Base-by-base conservation (phyloP, 2,888 invertebrate species). In the Caenorhabditis sp. region DNA sequence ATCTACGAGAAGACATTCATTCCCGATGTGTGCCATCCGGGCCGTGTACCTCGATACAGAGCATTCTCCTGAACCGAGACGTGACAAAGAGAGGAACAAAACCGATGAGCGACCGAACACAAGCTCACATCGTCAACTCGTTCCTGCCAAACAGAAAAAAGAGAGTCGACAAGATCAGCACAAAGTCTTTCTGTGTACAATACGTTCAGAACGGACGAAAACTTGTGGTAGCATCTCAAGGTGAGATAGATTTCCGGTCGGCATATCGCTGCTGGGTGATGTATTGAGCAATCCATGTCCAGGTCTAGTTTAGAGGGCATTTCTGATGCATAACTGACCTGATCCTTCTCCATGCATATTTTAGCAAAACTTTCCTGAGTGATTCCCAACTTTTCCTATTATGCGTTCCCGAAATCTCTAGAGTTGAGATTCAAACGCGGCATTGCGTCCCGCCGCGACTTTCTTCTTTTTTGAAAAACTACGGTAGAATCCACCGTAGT, bases 191-290 rank as follows among this genome's bases (percentile, higher is more conserved):
- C 70, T 89, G 90, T 69, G 84, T 83, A 13, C 85, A 88, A 37
- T 90, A 87, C 68, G 69, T 85, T 1, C 62, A 87, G 24, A 72
- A 84, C 18, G 90, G 89, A 35, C 32, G 80, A 15, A 71, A 83
- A n/a, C 35, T 90, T 26, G 80, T 89, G 22, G 85, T 88, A 0
- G 88, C 90, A 3, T 86, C 89, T 74, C 90, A 90, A 80, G 90
- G 89, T 88, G 28, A 58, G 58, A n/a, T 20, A 11, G 22, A 50
- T 18, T 24, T 4, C 6, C 18, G 24, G 13, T 6, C n/a, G 28
- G 9, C 3, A 15, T n/a, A 64, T 51, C 20, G 32, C 11, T 62
- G 32, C 13, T 20, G 35, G 40, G 18, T 50, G 40, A 20, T 55
- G 26, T 55, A 40, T 69, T 47, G n/a, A n/a, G n/a, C n/a, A n/a